A percentile compares a stretch with the other conserved stretches of the same genome.
Conservation (phyloP, 2,888 invertebrate genomes). For the Dioctria rufipes region DNA sequence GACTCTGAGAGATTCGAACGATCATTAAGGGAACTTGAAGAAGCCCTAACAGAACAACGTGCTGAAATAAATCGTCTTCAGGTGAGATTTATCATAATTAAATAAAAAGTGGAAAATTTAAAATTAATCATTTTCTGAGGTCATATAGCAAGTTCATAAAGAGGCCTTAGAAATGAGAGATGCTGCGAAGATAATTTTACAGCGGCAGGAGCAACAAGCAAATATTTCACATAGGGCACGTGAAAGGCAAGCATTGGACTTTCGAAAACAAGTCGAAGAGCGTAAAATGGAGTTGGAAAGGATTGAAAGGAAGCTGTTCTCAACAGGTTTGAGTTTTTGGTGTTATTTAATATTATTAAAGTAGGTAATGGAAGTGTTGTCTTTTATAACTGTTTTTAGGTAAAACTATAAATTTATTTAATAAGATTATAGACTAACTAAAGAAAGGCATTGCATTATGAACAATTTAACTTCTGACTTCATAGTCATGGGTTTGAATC, state of each 20-base stretch:
- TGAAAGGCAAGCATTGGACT: constrained; percentile 77
- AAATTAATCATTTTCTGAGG: constrained; percentile 52
- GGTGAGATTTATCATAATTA: constrained; percentile 68
- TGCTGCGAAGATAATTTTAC: constrained; percentile 78
- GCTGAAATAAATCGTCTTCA: constrained; percentile 83
- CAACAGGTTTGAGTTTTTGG: constrained; percentile 70
- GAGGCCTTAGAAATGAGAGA: constrained; percentile 83
- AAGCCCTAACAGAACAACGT: constrained; percentile 78
- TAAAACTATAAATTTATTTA: constrained; percentile 54
- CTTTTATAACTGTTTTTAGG: too few species aligned
- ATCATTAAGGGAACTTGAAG: constrained; percentile 79
- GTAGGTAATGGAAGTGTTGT: too few species aligned
- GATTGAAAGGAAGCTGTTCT: constrained; percentile 83
- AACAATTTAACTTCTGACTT: too few species aligned
- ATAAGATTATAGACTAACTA: too few species aligned
- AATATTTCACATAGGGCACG: constrained; percentile 79
- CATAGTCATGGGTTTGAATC: too few species aligned
- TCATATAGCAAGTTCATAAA: constrained; percentile 76
- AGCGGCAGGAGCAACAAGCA: constrained; percentile 80
- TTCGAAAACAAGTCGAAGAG: constrained; percentile 80
- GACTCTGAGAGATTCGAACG: constrained; percentile 84
- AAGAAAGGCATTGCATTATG: too few species aligned
- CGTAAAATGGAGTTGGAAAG: constrained; percentile 82
- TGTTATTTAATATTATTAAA: too few species aligned
- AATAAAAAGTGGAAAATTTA: neutral